Conservation (phyloP, 2,113 vertebrate genomes). For the Scatophagus argus region DNA sequence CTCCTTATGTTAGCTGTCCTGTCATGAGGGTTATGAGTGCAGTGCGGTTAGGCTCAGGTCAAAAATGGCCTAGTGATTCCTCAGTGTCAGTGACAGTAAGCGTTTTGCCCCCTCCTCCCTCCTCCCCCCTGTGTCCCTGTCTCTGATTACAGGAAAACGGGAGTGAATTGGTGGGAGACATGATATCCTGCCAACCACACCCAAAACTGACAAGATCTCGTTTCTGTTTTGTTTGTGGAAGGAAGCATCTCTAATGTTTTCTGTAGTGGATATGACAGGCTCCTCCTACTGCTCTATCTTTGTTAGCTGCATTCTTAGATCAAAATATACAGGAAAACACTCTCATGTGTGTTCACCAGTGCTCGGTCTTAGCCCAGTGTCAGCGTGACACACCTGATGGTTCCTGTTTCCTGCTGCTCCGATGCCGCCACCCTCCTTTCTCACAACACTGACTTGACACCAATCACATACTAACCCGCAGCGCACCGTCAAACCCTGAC, state of each 20-base stretch:
- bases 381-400: not conserved
- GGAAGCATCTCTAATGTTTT: constrained; percentile 43
- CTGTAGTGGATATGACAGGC: not conserved
- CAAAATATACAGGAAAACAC: not conserved
- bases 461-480: not conserved
- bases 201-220: constrained; percentile 71
- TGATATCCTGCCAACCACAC: constrained; percentile 69
- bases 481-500: not conserved
- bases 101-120: not conserved
- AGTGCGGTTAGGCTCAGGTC: not conserved
- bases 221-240: constrained; percentile 49
- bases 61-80: not conserved
- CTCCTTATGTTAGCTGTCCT: not conserved
- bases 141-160: constrained; percentile 70
- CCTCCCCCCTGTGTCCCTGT: not conserved
- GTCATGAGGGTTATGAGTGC: not conserved
- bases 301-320: constrained; percentile 11
- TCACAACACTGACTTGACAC: constrained; percentile 4
- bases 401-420: constrained; percentile 11
- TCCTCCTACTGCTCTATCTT: not conserved
- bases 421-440: not conserved
- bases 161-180: constrained; percentile 58
- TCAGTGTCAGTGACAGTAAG: not conserved
- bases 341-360: not conserved
- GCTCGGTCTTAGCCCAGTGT: not conserved